Percentiles rank a stretch among this genome's conserved stretches.
phyloP scores from a whole-genome alignment of 2,797 vertebrate species.

The Sebastes goodei region DNA sequence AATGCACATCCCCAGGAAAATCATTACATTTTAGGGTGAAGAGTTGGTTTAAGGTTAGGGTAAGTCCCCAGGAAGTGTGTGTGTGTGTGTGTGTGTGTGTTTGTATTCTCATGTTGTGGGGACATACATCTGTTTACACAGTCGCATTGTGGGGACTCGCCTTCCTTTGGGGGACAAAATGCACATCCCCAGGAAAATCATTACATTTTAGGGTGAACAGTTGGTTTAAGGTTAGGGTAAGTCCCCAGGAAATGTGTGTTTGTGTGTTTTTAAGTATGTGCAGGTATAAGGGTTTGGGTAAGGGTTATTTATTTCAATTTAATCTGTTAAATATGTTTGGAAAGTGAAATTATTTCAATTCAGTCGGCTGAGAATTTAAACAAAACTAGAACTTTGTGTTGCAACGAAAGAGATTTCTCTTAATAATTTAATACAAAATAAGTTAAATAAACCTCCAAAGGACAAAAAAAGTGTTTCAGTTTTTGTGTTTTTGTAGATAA shows the following conservation, averaged over 20 bases:
- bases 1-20: too few relatives aligned
- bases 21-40: too few relatives aligned
- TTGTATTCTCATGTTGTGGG: too few relatives aligned
- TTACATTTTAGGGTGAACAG: too few relatives aligned
- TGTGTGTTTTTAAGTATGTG: neutral
- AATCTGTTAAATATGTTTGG: neutral
- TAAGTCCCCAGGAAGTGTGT: too few relatives aligned
- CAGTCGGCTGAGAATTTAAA: neutral
- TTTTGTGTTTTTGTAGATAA: neutral
- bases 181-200: too few relatives aligned
- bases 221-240: too few relatives aligned
- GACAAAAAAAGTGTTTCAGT: neutral
- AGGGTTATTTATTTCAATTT: neutral
- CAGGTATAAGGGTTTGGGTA: neutral
- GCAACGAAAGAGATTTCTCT: neutral
- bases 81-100: too few relatives aligned
- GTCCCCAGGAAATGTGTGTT: neutral
- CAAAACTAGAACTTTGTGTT: neutral
- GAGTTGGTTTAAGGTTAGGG: too few relatives aligned
- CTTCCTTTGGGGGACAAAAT: too few relatives aligned
- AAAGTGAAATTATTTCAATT: neutral
- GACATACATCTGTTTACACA: too few relatives aligned
- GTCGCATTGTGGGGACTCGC: too few relatives aligned
- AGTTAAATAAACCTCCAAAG: neutral
- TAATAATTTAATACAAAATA: neutral